Percentiles rank a stretch among this genome's conserved stretches.
phyloP scores from a whole-genome alignment of 2,113 vertebrate genomes.

The Bos taurus region ARS-UCD2.0 NC_037339.1:7232001-7232500 shows the following conservation, averaged over 20 bases:
- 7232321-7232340: background rate
- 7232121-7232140: background rate
- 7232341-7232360: background rate
- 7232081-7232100: background rate
- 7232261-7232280: background rate
- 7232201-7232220: background rate
- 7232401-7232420: background rate
- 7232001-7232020: background rate
- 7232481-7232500: background rate
- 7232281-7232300: background rate
- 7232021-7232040: background rate
- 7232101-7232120: background rate
- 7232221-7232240: background rate
- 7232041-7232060: background rate
- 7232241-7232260: background rate
- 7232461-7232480: background rate
- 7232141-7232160: background rate
- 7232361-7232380: background rate
- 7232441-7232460: background rate
- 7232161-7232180: background rate
- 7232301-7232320: background rate
- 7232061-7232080: background rate
- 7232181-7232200: background rate
- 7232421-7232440: background rate
- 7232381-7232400: background rate